phyloP scores from a whole-genome alignment of 2,797 vertebrate species.

The Eurystomus glaucurus region DNA sequence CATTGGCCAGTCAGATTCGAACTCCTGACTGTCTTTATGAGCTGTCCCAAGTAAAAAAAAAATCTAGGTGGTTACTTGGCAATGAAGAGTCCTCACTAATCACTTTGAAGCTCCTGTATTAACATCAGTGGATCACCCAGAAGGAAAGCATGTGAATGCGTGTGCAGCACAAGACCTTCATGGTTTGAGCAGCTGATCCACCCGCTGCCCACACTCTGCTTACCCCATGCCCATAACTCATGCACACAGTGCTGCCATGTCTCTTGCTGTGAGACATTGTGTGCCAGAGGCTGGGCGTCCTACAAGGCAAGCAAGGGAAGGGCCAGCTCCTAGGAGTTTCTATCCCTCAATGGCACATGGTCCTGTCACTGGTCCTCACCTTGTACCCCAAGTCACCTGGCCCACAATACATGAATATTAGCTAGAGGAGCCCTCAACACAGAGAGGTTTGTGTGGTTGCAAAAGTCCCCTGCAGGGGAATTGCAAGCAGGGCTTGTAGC shows the following conservation, averaged over 20 bases:
- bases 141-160: rapidly evolving
- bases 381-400: rapidly evolving
- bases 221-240: background rate
- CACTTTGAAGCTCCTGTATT: background rate
- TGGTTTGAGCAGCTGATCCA: rapidly evolving
- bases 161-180: rapidly evolving
- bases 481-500: background rate
- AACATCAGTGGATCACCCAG: background rate
- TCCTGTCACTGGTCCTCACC: background rate
- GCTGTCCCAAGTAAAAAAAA: background rate
- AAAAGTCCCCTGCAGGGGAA: background rate
- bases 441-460: too few relatives aligned
- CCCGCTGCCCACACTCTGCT: background rate
- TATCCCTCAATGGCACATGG: background rate
- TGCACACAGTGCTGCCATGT: rapidly evolving
- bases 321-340: background rate
- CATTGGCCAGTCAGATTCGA: background rate
- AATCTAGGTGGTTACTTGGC: background rate
- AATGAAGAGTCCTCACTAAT: background rate
- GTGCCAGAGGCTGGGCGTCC: background rate
- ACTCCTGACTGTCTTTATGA: background rate
- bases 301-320: background rate
- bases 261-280: rapidly evolving
- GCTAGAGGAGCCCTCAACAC: background rate
- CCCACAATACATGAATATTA: too few relatives aligned